phyloP scores from a whole-genome alignment of 2,113 vertebrate genomes.

The Meriones unguiculatus region DNA sequence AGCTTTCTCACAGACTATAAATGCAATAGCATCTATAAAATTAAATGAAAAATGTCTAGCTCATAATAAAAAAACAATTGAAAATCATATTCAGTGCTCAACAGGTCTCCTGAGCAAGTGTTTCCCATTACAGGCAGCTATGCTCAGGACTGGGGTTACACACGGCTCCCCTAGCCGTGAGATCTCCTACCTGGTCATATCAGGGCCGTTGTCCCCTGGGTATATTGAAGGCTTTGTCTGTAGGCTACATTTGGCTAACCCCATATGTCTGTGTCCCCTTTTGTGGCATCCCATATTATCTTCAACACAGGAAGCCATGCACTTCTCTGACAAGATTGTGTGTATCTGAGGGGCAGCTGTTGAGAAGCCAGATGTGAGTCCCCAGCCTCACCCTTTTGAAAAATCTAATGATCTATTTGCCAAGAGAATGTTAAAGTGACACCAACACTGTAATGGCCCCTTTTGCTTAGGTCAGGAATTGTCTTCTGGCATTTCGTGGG shows the following conservation, averaged over 20 bases:
- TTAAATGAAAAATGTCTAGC: constrained; percentile 45
- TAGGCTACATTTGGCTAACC: constrained; percentile 5
- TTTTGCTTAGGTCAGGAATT: not conserved
- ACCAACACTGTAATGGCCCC: not conserved
- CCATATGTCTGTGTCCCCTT: constrained; percentile 9
- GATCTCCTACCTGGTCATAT: not conserved
- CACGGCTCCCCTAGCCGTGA: not conserved
- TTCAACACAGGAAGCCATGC: not conserved
- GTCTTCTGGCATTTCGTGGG: not conserved
- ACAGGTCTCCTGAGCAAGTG: not conserved
- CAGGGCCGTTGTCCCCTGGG: not conserved
- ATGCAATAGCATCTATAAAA: constrained; percentile 48
- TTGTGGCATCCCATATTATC: not conserved
- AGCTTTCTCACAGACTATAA: not conserved
- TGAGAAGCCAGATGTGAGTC: not conserved
- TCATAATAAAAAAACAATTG: not conserved
- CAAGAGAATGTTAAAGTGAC: not conserved
- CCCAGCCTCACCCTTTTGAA: not conserved
- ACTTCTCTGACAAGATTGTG: not conserved
- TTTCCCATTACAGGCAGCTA: not conserved
- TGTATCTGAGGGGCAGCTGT: not conserved
- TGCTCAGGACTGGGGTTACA: fast-evolving
- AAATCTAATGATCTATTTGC: not conserved
- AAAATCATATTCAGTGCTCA: not conserved
- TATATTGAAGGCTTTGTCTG: not conserved